Evolutionary conservation across 2,797 vertebrate species (phyloP).

Genomic region (Dendrocincla tyrannina): DNA sequence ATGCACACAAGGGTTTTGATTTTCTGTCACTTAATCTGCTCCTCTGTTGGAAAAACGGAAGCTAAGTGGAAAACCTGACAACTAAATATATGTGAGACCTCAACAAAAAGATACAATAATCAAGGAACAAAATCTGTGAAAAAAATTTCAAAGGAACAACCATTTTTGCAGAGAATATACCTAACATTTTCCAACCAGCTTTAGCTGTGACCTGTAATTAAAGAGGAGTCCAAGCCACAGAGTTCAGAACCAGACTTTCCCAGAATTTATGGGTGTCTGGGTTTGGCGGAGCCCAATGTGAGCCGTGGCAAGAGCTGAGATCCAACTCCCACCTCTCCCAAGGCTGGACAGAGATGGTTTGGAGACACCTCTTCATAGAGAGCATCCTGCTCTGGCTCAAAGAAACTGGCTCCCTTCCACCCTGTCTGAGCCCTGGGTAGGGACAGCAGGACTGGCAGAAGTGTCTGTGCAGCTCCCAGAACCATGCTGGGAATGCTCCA

Average conservation of each 20-base stretch:
- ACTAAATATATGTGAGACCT: not conserved
- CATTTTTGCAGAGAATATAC: conserved; percentile 39
- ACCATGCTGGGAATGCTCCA: not conserved
- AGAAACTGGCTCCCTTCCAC: not conserved
- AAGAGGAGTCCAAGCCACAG: conserved; percentile 56
- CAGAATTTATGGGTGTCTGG: conserved; percentile 56
- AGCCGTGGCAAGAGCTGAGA: not conserved
- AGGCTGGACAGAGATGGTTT: not conserved
- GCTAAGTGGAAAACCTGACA: not conserved
- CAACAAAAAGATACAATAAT: not conserved
- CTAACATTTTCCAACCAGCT: conserved; percentile 53
- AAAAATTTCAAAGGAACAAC: not conserved
- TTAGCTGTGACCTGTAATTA: conserved; percentile 53
- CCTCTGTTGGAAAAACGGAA: not conserved
- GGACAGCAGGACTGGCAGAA: not conserved
- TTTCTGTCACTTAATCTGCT: conserved; percentile 32
- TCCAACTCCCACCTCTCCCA: not conserved
- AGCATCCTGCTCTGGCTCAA: not conserved
- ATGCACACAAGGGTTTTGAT: not conserved
- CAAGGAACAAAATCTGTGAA: not conserved
- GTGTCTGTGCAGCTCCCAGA: not conserved
- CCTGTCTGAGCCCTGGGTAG: not conserved
- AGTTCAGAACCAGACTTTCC: conserved; percentile 62
- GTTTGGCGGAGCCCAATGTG: conserved; percentile 36
- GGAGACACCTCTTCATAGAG: not conserved